Percentiles rank a stretch among this genome's conserved stretches.
phyloP scores from a whole-genome alignment of 2,113 vertebrate genomes.

The Cavia porcellus region DNA sequence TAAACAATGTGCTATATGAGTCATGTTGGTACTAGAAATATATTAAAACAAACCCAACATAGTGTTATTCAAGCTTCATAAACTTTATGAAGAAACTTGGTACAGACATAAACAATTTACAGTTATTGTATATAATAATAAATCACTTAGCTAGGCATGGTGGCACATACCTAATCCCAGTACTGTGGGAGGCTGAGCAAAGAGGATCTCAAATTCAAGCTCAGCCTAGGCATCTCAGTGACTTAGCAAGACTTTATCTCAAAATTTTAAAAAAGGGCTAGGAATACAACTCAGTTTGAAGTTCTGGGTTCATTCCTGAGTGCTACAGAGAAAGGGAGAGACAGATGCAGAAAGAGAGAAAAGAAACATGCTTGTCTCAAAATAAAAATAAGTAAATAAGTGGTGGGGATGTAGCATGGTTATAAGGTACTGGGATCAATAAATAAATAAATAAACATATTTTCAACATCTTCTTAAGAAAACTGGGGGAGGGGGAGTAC shows the following conservation, averaged over 20 bases:
- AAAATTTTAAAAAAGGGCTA: background rate
- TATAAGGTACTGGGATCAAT: background rate
- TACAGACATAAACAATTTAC: conserved; percentile 63
- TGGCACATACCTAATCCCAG: background rate
- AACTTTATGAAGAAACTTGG: conserved; percentile 70
- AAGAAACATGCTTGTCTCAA: background rate
- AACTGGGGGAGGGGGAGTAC: background rate
- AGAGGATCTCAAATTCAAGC: background rate
- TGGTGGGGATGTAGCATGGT: background rate
- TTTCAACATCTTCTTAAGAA: conserved; percentile 34
- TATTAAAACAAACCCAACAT: conserved; percentile 64
- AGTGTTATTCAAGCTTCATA: conserved; percentile 60
- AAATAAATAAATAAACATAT: background rate
- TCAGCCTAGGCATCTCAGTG: background rate
- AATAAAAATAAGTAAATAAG: background rate
- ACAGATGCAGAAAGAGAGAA: background rate
- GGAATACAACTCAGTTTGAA: background rate
- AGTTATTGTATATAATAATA: conserved; percentile 44
- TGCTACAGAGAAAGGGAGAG: background rate
- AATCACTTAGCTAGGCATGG: background rate
- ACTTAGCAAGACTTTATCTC: background rate
- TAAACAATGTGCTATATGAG: conserved; percentile 6
- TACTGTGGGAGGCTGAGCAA: background rate
- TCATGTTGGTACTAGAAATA: conserved; percentile 59
- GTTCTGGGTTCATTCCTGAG: background rate